Conservation (phyloP, 2,113 vertebrate species). For the Vulpes lagopus region DNA sequence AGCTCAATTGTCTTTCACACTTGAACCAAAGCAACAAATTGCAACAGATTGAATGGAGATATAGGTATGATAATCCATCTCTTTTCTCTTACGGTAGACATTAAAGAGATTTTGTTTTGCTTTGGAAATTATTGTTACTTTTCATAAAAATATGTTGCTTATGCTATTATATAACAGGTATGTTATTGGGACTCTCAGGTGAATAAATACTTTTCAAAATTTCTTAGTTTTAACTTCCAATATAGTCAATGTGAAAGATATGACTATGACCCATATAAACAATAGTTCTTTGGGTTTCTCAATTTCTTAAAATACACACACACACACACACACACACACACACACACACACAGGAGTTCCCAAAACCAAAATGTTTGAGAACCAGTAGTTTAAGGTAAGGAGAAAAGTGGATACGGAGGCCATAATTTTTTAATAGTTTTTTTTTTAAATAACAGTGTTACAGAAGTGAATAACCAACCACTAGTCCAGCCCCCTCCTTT, state of each 20-base stretch:
- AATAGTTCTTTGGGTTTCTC: background rate
- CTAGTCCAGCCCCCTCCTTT: background rate
- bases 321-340: too few species aligned
- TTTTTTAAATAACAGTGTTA: background rate
- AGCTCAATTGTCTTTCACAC: background rate
- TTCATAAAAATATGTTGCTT: conserved; percentile 28
- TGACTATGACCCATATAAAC: background rate
- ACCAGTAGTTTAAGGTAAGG: background rate
- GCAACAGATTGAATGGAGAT: background rate
- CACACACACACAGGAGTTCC: background rate
- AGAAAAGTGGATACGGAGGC: accelerated
- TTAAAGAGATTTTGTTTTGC: background rate
- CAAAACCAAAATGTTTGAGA: conserved; percentile 14
- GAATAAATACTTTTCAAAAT: background rate
- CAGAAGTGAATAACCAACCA: background rate
- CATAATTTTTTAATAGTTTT: background rate
- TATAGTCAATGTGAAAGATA: background rate
- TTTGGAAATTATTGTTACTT: background rate
- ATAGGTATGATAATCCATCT: background rate
- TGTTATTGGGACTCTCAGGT: background rate
- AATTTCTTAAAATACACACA: background rate
- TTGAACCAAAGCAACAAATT: background rate
- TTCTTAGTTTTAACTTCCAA: background rate
- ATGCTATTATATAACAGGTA: background rate
- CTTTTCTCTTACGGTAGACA: background rate